A percentile compares a stretch with the other conserved stretches of the same genome.
These are phyloP conservation scores for Chaetura pelagica DNA, from an alignment of 2,113 vertebrate species.

Conservation along the genomic window DNA sequence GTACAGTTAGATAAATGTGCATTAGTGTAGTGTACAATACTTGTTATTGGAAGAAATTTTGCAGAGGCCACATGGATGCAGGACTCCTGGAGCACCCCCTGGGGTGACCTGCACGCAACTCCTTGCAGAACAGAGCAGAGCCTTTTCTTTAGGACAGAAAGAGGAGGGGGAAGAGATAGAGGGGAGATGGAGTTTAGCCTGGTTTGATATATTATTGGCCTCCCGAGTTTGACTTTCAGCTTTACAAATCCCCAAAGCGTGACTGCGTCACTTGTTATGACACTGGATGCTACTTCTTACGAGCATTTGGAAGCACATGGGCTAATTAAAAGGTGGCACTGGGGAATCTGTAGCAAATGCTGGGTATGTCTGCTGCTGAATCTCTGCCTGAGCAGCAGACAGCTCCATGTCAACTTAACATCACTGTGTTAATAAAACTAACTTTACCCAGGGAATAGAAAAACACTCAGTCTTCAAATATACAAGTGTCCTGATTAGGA, in stretches of 20 bases:
- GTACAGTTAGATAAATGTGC: background rate
- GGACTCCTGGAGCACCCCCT: background rate
- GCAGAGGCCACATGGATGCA: accelerated
- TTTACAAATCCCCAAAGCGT: background rate
- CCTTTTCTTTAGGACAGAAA: background rate
- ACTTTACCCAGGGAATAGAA: conserved; percentile 48
- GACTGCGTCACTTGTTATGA: background rate
- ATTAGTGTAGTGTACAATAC: accelerated
- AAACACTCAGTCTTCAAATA: conserved; percentile 15
- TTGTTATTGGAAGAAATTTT: background rate
- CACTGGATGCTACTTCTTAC: background rate
- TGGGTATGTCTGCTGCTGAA: background rate
- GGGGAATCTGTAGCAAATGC: conserved; percentile 29
- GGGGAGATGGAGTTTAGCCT: background rate
- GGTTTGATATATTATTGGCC: background rate
- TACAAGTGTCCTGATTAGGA: conserved; percentile 54
- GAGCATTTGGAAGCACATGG: background rate
- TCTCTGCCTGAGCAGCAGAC: conserved; percentile 12
- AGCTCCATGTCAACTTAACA: conserved; percentile 21
- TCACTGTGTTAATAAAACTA: conserved; percentile 50
- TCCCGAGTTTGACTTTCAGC: conserved; percentile 13
- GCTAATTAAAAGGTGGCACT: conserved; percentile 17
- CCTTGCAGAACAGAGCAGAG: background rate
- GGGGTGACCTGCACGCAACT: background rate
- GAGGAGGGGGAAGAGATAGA: background rate